Conservation (phyloP, 2,888 invertebrate genomes). For the Tiliacea citrago region DNA sequence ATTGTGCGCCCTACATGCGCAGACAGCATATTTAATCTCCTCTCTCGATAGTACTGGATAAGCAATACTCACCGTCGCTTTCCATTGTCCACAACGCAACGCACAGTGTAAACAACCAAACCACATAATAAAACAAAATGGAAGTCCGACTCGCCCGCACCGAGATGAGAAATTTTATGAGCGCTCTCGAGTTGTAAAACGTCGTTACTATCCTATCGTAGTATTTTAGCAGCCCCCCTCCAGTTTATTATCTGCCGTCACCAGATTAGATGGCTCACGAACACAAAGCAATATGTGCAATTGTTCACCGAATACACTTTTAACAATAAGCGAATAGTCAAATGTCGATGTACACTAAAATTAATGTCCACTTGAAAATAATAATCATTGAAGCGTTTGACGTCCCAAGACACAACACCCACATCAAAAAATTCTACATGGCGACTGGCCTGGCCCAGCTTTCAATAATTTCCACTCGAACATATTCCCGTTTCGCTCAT, state of each 20-base stretch:
- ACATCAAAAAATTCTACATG: constrained; percentile 90
- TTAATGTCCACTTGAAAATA: constrained; percentile 88
- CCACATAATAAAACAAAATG: constrained; percentile 90
- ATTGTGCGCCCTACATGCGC: constrained; percentile 86
- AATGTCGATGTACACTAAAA: constrained; percentile 83
- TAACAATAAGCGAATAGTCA: constrained; percentile 76
- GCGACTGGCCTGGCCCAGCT: constrained; percentile 88
- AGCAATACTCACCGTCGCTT: constrained; percentile 86
- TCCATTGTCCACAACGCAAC: constrained; percentile 86
- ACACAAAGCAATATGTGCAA: constrained; percentile 81
- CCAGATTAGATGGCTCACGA: constrained; percentile 81
- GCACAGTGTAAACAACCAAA: constrained; percentile 88
- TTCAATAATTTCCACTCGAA: constrained; percentile 90
- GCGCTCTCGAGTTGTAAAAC: constrained; percentile 89
- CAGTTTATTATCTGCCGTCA: constrained; percentile 86
- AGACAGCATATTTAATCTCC: constrained; percentile 76
- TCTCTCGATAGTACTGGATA: constrained; percentile 68
- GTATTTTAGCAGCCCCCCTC: constrained; percentile 90
- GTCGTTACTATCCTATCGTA: constrained; percentile 90
- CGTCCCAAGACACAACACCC: constrained; percentile 89
- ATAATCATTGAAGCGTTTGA: constrained; percentile 90
- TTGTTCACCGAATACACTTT: constrained; percentile 74
- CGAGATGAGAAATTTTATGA: constrained; percentile 88
- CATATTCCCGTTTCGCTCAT: constrained; percentile 88
- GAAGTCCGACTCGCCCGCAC: constrained; percentile 86